Evolutionary conservation across 2,888 invertebrate genomes (phyloP), one percentile per base, ranked within the genome.

Genomic region (Tryphoninae sp.): DNA sequence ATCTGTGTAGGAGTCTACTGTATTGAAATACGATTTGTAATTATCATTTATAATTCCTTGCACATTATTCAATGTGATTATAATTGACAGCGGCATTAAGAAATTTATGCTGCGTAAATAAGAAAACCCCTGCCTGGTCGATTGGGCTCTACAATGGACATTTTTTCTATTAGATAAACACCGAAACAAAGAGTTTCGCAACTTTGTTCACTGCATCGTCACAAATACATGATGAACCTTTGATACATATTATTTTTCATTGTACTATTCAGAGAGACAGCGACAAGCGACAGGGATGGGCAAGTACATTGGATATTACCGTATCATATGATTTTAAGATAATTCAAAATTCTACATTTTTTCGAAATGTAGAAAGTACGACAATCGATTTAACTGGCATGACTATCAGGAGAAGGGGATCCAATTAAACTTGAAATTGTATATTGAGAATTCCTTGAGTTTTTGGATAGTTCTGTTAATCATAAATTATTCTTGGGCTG

Each of bases 1-100:
- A 85, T 85, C 81, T 87, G 86, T 87, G 85, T 86, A 86, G 85
- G 82, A 83, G 83, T 82, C 85, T 85, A 83, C 40, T 85, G 84
- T 86, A 87, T 87, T 87, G 85, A 45, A 87, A 87, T 86, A 88
- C 84, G 87, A 85, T 86, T 86, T 86, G 87, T 89, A 89, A 89
- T 87, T 88, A 87, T 83, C 86, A 85, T 89, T 87, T 88, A 86
- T 88, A 87, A 87, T 86, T 59, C 59, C 59, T 68, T 22, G 33
- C 45, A 55, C 67, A 67, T 76, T 68, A 16, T 61, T 68, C 7
- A 76, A 76, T 67, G 67, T 59, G 59, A 59, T 67, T 33, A 45
- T 42, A 45, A 84, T 83, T 81, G 73, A 83, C 75, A 58, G 62
- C 62, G 78, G 62, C 84, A 75, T 78, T 82, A 75, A 51, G 59